Evolutionary conservation across 2,113 vertebrate species (phyloP), one percentile per base, ranked within the genome.

Genomic region (Pituophis catenifer): DNA sequence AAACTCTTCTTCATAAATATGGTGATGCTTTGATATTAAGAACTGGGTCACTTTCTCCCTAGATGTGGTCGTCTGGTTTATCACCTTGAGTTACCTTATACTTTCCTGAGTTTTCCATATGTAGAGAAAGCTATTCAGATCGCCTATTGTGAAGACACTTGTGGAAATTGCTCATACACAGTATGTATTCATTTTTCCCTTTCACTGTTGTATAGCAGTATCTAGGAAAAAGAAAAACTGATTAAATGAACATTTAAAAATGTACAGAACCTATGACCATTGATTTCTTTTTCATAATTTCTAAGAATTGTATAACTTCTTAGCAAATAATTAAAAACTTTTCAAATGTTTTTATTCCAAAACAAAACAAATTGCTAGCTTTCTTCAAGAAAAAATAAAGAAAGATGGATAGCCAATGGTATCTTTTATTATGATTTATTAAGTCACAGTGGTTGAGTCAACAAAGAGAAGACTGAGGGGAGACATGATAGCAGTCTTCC

Each of bases 11-110:
- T 81, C 26, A 89, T 50, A 89, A n/a, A 58, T 62, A 24, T 44
- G 26, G 44, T 48, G 44, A 3, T 75, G 15, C 5, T 62, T 15
- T 90, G n/a, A 24, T 3, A n/a, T 21, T 29, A 53, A 94, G 91
- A 96, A 10, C 50, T 90, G 19, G 59, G 3, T 75, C 3, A 13
- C 96, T 95, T 44, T 96, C 9, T 91, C 93, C 55, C 86, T 94
- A 99, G 99, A 95, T 99, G 99, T 10, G 99, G 99, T 15, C 98
- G 97, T 95, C 98, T 99, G 4, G 98, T 99, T 2, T 97, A 98
- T 86, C 98, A 98, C 59, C 97, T 99, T 94, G 97, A 98, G 38
- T 97, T 99, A 91, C 99, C 99, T 44, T 99, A 98, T 85, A 97
- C 99, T 93, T 97, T 98, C 96, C 97, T 99, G 90, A 97, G 94